These are phyloP conservation scores for Xestia xanthographa DNA, from an alignment of 2,888 invertebrate species.

Conservation along the genomic window DNA sequence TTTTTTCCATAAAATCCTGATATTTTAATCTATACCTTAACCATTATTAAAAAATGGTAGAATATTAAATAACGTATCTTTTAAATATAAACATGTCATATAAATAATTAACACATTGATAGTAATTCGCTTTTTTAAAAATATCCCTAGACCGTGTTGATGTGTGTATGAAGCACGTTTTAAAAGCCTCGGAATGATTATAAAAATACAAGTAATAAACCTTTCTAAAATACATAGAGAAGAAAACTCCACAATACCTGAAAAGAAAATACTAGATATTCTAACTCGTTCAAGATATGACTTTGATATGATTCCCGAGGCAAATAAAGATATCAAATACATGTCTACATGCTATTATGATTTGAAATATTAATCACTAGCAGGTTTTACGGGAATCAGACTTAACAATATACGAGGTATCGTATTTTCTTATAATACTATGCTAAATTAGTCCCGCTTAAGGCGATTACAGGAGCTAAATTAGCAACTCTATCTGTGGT, in stretches of 20 bases:
- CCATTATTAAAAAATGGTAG: no score
- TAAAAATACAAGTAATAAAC: slow-evolving; percentile 13
- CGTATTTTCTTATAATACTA: neutral
- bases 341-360: slow-evolving; percentile 30
- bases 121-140: no score
- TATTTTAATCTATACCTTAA: no score
- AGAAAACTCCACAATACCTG: slow-evolving; percentile 24
- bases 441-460: neutral
- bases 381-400: neutral
- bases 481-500: no score
- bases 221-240: slow-evolving; percentile 22
- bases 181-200: slow-evolving; percentile 1
- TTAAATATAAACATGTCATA: no score
- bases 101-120: no score
- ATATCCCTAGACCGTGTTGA: no score
- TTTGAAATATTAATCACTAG: slow-evolving; percentile 11
- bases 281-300: slow-evolving; percentile 33
- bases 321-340: slow-evolving; percentile 51
- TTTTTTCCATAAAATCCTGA: no score
- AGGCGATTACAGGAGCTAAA: no score
- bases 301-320: slow-evolving; percentile 28
- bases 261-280: slow-evolving; percentile 43
- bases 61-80: no score
- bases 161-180: slow-evolving; percentile 1
- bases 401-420: neutral